These are phyloP conservation scores for Pissodes strobi DNA, from an alignment of 1,140 invertebrate species.

Conservation along the genomic window DNA sequence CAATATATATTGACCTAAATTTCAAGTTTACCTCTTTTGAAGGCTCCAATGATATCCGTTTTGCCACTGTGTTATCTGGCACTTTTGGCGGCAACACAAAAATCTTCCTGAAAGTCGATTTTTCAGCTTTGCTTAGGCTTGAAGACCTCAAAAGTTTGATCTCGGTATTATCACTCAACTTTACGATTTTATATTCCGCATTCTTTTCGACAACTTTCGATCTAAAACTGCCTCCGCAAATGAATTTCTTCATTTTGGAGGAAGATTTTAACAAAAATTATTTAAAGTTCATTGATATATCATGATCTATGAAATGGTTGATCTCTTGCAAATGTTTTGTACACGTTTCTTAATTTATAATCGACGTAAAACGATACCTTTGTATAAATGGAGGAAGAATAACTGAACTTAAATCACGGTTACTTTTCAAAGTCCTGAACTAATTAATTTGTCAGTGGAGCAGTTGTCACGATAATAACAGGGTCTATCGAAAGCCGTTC, in stretches of 20 bases:
- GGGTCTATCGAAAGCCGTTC: slow-evolving; percentile 6
- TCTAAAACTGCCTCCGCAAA: slow-evolving; percentile 49
- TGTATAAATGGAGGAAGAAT: too few relatives aligned
- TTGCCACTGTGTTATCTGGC: slow-evolving; percentile 5
- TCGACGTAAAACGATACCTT: too few relatives aligned
- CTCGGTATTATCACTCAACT: slow-evolving; percentile 34
- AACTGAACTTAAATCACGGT: too few relatives aligned
- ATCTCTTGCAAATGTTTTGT: too few relatives aligned
- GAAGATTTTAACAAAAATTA: background rate
- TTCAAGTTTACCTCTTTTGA: slow-evolving; percentile 15
- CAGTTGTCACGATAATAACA: slow-evolving; percentile 10
- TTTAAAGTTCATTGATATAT: too few relatives aligned
- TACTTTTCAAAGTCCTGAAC: too few relatives aligned
- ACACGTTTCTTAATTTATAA: too few relatives aligned
- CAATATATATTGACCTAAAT: too few relatives aligned
- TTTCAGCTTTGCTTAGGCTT: slow-evolving; percentile 40
- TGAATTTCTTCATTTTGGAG: slow-evolving; percentile 28
- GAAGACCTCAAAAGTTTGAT: slow-evolving; percentile 42
- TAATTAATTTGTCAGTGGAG: background rate
- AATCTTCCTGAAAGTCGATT: slow-evolving; percentile 28
- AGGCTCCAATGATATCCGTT: background rate
- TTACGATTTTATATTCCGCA: slow-evolving; percentile 44
- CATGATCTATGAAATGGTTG: too few relatives aligned
- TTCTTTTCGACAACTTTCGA: slow-evolving; percentile 44
- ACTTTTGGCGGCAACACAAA: slow-evolving; percentile 43